Conservation (phyloP, 2,113 vertebrate species). For the Dicaeum eximium region DNA sequence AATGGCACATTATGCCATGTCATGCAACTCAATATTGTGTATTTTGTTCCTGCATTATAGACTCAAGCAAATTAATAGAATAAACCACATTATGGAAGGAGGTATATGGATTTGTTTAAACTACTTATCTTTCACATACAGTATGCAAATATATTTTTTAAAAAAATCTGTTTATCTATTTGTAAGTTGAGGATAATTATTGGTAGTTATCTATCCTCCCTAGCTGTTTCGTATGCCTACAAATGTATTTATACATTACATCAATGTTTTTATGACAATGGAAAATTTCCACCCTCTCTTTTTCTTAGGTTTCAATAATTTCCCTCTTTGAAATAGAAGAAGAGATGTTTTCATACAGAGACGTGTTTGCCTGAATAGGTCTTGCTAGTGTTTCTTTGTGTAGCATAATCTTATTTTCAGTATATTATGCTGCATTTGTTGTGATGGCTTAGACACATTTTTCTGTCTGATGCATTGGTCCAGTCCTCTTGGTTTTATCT, state of each 20-base stretch:
- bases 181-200: not conserved
- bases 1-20: not conserved
- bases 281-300: not conserved
- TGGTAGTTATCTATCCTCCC: not conserved
- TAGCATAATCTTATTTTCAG: constrained; percentile 13
- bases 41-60: not conserved
- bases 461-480: not conserved
- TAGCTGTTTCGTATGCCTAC: not conserved
- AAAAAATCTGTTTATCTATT: not conserved
- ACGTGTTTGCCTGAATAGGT: not conserved
- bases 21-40: not conserved
- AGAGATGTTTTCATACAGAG: not conserved
- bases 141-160: not conserved
- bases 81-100: not conserved
- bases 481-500: constrained; percentile 10
- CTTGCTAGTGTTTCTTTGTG: not conserved
- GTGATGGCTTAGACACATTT: not conserved
- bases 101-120: not conserved
- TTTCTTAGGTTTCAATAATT: constrained; percentile 20
- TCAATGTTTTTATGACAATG: not conserved
- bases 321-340: constrained; percentile 6
- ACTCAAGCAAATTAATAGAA: not conserved
- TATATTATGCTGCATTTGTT: constrained; percentile 7
- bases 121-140: not conserved
- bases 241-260: not conserved